Percentiles rank a stretch among this genome's conserved stretches.
phyloP scores from a whole-genome alignment of 2,113 vertebrate genomes.

The Physeter macrocephalus region DNA sequence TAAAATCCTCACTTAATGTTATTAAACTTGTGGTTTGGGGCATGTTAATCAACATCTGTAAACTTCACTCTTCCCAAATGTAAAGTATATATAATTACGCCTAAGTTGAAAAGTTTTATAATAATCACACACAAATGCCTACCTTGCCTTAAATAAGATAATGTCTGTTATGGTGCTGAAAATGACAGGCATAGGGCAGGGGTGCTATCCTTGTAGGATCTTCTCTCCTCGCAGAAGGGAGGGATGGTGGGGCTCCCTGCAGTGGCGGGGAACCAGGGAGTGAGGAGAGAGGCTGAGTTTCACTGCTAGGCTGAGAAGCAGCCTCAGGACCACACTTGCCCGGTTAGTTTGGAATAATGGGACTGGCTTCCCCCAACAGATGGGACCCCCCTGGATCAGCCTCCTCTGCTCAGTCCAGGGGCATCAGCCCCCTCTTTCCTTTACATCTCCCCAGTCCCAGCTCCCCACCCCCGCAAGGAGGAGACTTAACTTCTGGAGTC shows the following conservation, averaged over 20 bases:
- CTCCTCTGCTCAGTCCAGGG: background rate
- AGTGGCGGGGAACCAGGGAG: background rate
- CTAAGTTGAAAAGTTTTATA: conserved; percentile 13
- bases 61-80: conserved; percentile 14
- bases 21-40: background rate
- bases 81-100: conserved; percentile 14
- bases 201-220: background rate
- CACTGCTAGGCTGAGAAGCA: background rate
- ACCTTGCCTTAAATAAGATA: conserved; percentile 13
- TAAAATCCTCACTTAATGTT: background rate
- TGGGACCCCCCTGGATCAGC: too few relatives aligned
- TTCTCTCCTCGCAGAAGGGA: background rate
- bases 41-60: conserved; percentile 27
- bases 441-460: background rate
- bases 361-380: background rate
- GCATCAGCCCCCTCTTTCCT: background rate
- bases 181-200: background rate
- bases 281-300: background rate
- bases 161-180: background rate
- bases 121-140: background rate
- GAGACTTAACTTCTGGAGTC: background rate
- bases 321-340: background rate
- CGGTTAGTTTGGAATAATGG: background rate
- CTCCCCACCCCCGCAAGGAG: background rate
- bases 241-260: background rate